Percentiles rank a stretch among this genome's conserved stretches.
Evolutionary conservation across 1,140 invertebrate genomes (phyloP).

Genomic region (Zaprionus camerounensis): DNA sequence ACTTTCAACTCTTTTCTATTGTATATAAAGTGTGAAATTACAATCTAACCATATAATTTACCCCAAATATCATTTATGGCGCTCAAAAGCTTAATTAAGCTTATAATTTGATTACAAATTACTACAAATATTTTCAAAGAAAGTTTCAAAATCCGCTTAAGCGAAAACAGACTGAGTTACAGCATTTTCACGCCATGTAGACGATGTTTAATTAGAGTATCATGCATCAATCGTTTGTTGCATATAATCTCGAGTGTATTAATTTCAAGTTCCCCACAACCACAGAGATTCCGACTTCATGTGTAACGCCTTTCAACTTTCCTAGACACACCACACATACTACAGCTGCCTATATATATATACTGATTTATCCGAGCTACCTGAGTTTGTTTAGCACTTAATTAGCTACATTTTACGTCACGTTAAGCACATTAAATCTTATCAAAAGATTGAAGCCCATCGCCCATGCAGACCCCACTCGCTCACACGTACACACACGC

Average conservation of each 20-base stretch:
- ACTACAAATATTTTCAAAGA: conserved; percentile 22
- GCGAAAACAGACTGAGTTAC: not conserved
- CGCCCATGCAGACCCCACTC: conserved; percentile 13
- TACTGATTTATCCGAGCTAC: conserved; percentile 1
- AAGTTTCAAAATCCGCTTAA: conserved; percentile 17
- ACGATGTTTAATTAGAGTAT: conserved; percentile 12
- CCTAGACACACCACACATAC: not conserved
- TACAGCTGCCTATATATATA: not conserved
- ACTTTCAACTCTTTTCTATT: not conserved
- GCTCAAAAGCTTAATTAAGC: not conserved
- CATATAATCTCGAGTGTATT: conserved; percentile 12
- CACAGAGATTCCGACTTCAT: not conserved
- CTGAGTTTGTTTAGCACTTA: conserved; percentile 55
- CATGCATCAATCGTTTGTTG: conserved; percentile 12
- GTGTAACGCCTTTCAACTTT: conserved; percentile 10
- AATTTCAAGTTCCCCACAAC: not conserved
- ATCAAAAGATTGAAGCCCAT: conserved; percentile 54
- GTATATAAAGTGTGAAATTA: not conserved
- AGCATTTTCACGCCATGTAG: conserved; percentile 12
- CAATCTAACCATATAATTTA: not conserved
- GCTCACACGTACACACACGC: conserved; percentile 2
- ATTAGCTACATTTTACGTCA: conserved; percentile 59
- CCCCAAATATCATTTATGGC: not conserved
- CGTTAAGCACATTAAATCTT: conserved; percentile 51
- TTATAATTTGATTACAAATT: conserved; percentile 1